Evolutionary conservation across 2,888 invertebrate genomes (phyloP), one percentile per base, ranked within the genome.

Genomic region (Nemotelus pantherinus): DNA sequence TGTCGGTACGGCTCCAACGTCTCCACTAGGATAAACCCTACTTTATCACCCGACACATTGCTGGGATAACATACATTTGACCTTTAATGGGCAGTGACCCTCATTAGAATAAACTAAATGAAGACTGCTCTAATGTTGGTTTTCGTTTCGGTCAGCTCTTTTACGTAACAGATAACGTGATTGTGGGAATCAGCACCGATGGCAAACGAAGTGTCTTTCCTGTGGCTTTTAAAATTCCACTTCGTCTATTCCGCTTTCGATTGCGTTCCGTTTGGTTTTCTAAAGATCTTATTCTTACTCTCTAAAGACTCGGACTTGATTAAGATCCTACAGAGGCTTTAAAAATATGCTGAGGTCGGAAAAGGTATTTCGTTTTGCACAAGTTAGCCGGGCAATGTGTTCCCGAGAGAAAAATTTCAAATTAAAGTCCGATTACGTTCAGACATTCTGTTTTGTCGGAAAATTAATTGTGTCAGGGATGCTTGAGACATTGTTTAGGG

Each of bases 81-180:
- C 47, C 76, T 76, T 79, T 78, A 72, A 79, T 77, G 77, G 70
- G 70, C 64, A 79, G 79, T 78, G 78, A 78, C 79, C 79, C 79
- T 79, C 79, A 79, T 79, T 79, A 79, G 79, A 79, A 79, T 79
- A 79, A 78, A 79, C 77, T 72, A 79, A 71, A 77, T 79, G 79
- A 79, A 77, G 77, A 79, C 72, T 79, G 77, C 60, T 63, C 50
- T 75, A 70, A 79, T 79, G 79, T 79, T 72, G 75, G 70, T 75
- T 79, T 79, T 77, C 77, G 75, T 72, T 79, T 77, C 50, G 77
- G 75, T 79, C 77, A 79, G 70, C 79, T 75, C 77, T 77, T 74
- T 74, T 74, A 41, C 7, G 43, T 47, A 65, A 57, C 60, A 74
- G 63, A 74, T 74, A 74, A 55, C 68, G 75, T 77, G 79, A 79